Conservation (phyloP, 2,888 invertebrate species). For the Euspilapteryx auroguttella region DNA sequence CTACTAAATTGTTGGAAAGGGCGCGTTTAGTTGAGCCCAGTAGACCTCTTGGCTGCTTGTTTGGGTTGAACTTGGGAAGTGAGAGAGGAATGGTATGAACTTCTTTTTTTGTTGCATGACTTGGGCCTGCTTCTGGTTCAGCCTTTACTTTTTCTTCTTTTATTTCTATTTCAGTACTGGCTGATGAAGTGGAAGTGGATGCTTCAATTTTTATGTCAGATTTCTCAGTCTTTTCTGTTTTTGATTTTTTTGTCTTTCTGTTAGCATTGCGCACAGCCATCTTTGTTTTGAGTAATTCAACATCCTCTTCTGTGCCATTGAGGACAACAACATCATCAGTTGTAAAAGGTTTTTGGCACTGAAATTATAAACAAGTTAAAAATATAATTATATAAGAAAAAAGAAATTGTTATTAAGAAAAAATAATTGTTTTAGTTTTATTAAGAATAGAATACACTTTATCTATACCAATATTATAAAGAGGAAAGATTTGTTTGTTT, state of each 20-base stretch:
- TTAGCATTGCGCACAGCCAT: constrained; percentile 70
- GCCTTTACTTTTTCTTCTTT: constrained; percentile 33
- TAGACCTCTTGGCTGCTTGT: constrained; percentile 38
- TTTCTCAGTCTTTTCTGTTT: constrained; percentile 22
- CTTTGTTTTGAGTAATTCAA: constrained; percentile 63
- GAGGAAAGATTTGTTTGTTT: too few species aligned
- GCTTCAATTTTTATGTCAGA: constrained; percentile 19
- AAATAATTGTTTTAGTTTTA: too few species aligned
- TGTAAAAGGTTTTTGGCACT: constrained; percentile 79
- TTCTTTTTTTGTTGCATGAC: constrained; percentile 32
- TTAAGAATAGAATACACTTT: too few species aligned
- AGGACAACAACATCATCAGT: constrained; percentile 83
- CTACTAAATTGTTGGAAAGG: constrained; percentile 27
- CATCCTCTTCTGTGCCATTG: constrained; percentile 83
- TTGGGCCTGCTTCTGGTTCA: constrained; percentile 18
- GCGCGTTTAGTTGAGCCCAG: constrained; percentile 46
- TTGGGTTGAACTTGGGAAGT: constrained; percentile 43
- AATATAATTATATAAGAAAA: too few species aligned
- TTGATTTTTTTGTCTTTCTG: constrained; percentile 69
- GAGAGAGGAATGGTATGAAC: constrained; percentile 45
- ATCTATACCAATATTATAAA: too few species aligned
- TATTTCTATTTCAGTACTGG: constrained; percentile 13
- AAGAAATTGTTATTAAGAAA: too few species aligned
- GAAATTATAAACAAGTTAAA: too few species aligned
- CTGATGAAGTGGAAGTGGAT: constrained; percentile 11